A percentile compares a stretch with the other conserved stretches of the same genome.
These are phyloP conservation scores for Piliocolobus tephrosceles DNA, from an alignment of 2,113 vertebrate genomes.

Conservation along the genomic window DNA sequence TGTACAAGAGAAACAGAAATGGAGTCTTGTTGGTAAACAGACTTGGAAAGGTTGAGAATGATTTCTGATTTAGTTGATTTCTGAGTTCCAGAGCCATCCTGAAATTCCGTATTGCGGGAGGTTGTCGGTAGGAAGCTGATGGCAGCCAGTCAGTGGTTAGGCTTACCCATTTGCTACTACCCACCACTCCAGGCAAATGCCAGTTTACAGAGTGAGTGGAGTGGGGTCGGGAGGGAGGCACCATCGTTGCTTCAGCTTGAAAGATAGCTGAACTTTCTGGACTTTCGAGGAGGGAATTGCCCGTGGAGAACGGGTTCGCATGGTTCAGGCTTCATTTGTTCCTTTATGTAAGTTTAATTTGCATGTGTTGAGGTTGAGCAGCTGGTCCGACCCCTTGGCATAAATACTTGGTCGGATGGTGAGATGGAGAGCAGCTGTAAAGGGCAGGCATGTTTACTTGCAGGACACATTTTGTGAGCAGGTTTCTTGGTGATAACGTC, in stretches of 20 bases:
- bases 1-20: neutral
- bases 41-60: neutral
- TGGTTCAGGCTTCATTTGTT: neutral
- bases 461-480: neutral
- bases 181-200: neutral
- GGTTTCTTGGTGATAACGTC: neutral
- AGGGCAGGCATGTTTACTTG: neutral
- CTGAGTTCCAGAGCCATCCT: neutral
- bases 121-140: neutral
- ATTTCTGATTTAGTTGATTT: neutral
- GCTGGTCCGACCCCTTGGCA: neutral
- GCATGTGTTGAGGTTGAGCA: neutral
- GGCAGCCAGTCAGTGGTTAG: neutral
- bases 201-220: neutral
- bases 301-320: neutral
- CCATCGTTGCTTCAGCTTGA: neutral
- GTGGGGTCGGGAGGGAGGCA: neutral
- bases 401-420: neutral
- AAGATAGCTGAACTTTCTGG: neutral
- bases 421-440: neutral
- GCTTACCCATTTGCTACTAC: neutral
- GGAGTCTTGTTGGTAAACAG: neutral
- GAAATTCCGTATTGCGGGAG: neutral
- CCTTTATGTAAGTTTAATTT: slow-evolving; percentile 4
- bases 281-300: neutral